Evolutionary conservation across 1,140 invertebrate species (phyloP).

Genomic region (Lepidurus apus): DNA sequence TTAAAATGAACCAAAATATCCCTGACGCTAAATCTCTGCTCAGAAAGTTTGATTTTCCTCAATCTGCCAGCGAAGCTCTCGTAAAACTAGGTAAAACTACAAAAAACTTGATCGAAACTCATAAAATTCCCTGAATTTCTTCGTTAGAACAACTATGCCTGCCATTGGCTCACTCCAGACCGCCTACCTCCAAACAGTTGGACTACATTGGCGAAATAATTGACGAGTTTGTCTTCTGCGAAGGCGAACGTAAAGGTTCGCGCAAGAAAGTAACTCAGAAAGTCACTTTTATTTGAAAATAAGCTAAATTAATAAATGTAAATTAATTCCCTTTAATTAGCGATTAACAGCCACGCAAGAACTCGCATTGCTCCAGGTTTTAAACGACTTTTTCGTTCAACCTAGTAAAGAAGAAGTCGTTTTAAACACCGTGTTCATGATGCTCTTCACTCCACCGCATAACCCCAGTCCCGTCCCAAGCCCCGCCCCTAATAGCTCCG

Average conservation of each 20-base stretch:
- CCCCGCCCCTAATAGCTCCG: conserved; percentile 24
- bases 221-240: conserved; percentile 73
- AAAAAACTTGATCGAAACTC: conserved; percentile 31
- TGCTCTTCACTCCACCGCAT: conserved; percentile 55
- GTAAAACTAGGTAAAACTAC: conserved; percentile 52
- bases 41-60: conserved; percentile 59
- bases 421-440: conserved; percentile 72
- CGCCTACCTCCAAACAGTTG: conserved; percentile 52
- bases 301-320: background rate
- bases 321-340: conserved; percentile 34
- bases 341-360: conserved; percentile 61
- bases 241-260: conserved; percentile 60
- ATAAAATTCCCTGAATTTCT: conserved; percentile 31
- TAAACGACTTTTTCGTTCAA: conserved; percentile 66
- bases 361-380: conserved; percentile 65
- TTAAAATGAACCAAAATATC: background rate
- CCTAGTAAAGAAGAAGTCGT: conserved; percentile 61
- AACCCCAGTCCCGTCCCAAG: conserved; percentile 32
- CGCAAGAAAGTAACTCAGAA: conserved; percentile 45
- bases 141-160: conserved; percentile 38
- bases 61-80: conserved; percentile 57
- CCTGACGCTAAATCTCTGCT: conserved; percentile 47
- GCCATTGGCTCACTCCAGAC: conserved; percentile 45
- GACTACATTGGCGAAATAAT: conserved; percentile 67
- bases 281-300: background rate